These are phyloP conservation scores for Entomobrya multifasciata DNA, from an alignment of 2,888 invertebrate genomes.

Conservation along the genomic window DNA sequence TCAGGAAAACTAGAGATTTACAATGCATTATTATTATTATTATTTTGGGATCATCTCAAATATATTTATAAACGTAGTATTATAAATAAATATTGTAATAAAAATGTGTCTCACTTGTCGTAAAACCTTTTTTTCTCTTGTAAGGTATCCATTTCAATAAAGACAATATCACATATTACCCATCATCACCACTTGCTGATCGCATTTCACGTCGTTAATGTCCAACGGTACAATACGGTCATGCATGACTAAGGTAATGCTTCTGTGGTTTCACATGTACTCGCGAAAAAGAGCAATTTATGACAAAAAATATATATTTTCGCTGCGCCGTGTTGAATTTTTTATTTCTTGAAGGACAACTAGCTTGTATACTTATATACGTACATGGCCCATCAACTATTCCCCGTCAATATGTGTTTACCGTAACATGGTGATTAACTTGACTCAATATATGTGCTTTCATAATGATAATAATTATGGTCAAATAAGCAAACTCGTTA, in stretches of 20 bases:
- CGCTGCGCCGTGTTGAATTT: slow-evolving; percentile 32
- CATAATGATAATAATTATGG: slow-evolving; percentile 14
- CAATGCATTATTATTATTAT: too few relatives aligned
- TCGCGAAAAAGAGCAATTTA: neutral
- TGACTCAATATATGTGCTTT: neutral
- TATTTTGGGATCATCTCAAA: too few relatives aligned
- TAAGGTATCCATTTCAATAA: too few relatives aligned
- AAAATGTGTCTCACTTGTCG: too few relatives aligned
- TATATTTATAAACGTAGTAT: too few relatives aligned
- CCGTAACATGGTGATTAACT: neutral
- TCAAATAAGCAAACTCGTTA: neutral
- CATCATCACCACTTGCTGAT: slow-evolving; percentile 52
- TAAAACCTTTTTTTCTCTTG: too few relatives aligned
- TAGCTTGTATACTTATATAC: neutral
- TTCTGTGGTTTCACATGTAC: slow-evolving; percentile 52
- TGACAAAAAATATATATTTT: slow-evolving; percentile 40
- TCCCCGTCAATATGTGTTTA: neutral
- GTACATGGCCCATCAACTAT: neutral
- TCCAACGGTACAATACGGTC: slow-evolving; percentile 62
- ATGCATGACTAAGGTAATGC: slow-evolving; percentile 55
- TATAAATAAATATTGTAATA: too few relatives aligned
- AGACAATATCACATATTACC: too few relatives aligned
- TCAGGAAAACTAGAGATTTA: too few relatives aligned
- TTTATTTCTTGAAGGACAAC: slow-evolving; percentile 63
- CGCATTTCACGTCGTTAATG: slow-evolving; percentile 61